A percentile compares a stretch with the other conserved stretches of the same genome.
These are phyloP conservation scores for Mormyrops attenuatus DNA, from an alignment of 2,797 vertebrate species.

Conservation along the genomic window DNA sequence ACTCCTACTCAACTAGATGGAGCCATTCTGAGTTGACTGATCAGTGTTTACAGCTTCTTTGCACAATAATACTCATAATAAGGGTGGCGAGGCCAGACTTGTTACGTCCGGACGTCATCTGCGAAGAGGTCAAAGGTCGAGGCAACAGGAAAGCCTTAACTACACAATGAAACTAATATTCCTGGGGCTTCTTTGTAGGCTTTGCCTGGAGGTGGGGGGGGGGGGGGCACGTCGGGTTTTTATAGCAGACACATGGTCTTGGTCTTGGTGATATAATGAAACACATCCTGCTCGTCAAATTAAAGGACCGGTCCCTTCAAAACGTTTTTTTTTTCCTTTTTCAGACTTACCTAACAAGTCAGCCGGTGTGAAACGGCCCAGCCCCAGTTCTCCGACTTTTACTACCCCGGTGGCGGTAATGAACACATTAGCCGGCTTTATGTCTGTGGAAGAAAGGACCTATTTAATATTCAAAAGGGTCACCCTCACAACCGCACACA, in stretches of 20 bases:
- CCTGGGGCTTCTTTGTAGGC: slow-evolving; percentile 27
- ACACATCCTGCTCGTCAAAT: slow-evolving; percentile 63
- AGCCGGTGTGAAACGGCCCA: slow-evolving; percentile 89
- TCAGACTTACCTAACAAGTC: slow-evolving; percentile 85
- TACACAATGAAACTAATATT: slow-evolving; percentile 55
- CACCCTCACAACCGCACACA: background rate
- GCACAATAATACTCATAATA: slow-evolving; percentile 40
- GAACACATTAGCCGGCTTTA: slow-evolving; percentile 97
- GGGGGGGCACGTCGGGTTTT: slow-evolving; percentile 37
- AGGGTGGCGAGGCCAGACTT: slow-evolving; percentile 25
- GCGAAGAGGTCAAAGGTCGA: slow-evolving; percentile 57
- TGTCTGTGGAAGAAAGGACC: slow-evolving; percentile 64
- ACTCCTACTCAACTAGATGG: background rate
- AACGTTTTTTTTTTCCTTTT: background rate
- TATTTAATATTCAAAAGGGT: slow-evolving; percentile 34
- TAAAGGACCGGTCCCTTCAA: slow-evolving; percentile 34
- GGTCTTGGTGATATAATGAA: slow-evolving; percentile 62
- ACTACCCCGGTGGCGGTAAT: slow-evolving; percentile 97
- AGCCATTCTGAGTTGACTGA: slow-evolving; percentile 21
- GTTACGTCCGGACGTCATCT: slow-evolving; percentile 41
- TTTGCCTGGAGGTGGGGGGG: slow-evolving; percentile 32
- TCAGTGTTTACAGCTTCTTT: slow-evolving; percentile 35
- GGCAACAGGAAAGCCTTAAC: slow-evolving; percentile 66
- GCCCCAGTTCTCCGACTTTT: slow-evolving; percentile 91
- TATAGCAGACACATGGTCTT: slow-evolving; percentile 64